Base-by-base conservation (phyloP, 2,797 vertebrate species). In the Centroberyx gerrardi region DNA sequence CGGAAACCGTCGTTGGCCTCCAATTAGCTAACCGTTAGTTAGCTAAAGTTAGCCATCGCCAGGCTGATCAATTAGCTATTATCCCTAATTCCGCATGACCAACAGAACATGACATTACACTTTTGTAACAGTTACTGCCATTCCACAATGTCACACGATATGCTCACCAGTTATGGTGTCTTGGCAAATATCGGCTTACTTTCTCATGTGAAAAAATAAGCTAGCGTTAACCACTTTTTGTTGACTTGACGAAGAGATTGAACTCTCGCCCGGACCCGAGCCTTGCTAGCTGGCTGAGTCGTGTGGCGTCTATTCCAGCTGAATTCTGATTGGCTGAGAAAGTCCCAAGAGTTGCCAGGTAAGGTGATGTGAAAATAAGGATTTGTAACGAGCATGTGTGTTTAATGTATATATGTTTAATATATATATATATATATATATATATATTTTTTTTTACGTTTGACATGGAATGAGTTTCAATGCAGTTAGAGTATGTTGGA, bases 301-400 rank as follows among this genome's bases (percentile, higher is more conserved):
- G 8, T 68, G 54, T 59, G 28, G 9, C 9, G 58, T 12, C 14
- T 8, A 0, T 0, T 5, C 48, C 3, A 55, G 1, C 63, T 74
- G 61, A 9, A 14, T 38, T 54, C 29, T 85, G 82, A 92, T 90
- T 92, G 89, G 91, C 40, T 78, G 66, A 60, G 2, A n/a, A 49
- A 40, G 36, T 63, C 49, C n/a, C n/a, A 18, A 3, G 28, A 42
- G 59, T 61, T 61, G 36, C 18, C 38, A 61, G 22, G 13, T 28
- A 62, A 14, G 18, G 55, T 9, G 55, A 33, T 8, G 27, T 15
- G 27, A 53, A 53, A 27, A 12, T 27, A 53, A 22, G 22, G 18
- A 22, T 27, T 53, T 28, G 0, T 28, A 3, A 27, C 44, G 44
- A 46, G 44, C 14, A 36, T 22, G 22, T 22, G 22, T 22, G n/a